Evolutionary conservation across 1,140 invertebrate species (phyloP).

Genomic region (Drosophila pectinifera): DNA sequence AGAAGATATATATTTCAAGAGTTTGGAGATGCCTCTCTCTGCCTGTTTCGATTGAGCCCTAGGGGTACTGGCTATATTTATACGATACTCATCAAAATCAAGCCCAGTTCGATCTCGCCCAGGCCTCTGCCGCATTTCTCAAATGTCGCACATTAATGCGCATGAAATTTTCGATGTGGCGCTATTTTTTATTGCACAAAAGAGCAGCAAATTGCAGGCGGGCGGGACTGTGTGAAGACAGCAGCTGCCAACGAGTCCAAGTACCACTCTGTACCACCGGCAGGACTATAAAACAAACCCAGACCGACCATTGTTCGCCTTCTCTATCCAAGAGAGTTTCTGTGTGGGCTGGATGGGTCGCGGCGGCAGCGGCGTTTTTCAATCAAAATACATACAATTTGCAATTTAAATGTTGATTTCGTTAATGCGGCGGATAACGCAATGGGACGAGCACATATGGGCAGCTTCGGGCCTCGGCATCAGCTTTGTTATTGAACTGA

Average conservation of each 20-base stretch:
- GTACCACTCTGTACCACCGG: not conserved
- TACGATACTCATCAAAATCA: conserved; percentile 6
- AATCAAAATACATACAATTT: conserved; percentile 69
- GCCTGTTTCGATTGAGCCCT: not conserved
- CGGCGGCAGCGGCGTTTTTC: conserved; percentile 49
- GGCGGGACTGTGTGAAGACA: conserved; percentile 59
- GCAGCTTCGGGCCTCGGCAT: conserved; percentile 44
- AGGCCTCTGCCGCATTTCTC: conserved; percentile 25
- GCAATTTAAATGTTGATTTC: conserved; percentile 79
- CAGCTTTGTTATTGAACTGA: conserved; percentile 61
- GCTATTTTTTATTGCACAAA: conserved; percentile 50
- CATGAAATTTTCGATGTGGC: conserved; percentile 50
- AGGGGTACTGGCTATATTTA: not conserved
- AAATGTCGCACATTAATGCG: conserved; percentile 72
- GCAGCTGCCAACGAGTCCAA: conserved; percentile 54
- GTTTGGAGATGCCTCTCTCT: too few relatives aligned
- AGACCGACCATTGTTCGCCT: conserved; percentile 9
- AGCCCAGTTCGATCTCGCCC: not conserved
- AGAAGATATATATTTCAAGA: not conserved
- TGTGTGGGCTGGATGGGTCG: conserved; percentile 12
- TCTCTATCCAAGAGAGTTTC: conserved; percentile 4
- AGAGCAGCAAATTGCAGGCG: conserved; percentile 55
- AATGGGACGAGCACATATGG: conserved; percentile 58
- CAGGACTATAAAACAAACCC: conserved; percentile 22
- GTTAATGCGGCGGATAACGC: conserved; percentile 65